phyloP scores from a whole-genome alignment of 2,113 vertebrate species.

The Diadophis punctatus region DNA sequence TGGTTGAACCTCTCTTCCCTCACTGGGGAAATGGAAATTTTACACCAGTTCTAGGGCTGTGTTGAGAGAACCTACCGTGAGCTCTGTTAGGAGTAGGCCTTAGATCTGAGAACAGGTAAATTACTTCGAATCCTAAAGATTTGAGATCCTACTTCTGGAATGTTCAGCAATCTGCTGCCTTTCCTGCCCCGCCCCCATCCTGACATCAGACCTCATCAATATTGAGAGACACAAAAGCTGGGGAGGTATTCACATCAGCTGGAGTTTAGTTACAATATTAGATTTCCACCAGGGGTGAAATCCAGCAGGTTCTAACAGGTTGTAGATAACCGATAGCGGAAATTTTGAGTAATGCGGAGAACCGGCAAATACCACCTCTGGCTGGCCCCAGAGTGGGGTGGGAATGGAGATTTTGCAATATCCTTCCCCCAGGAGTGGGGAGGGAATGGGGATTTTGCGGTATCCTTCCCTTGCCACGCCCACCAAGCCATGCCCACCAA shows the following conservation, averaged over 20 bases:
- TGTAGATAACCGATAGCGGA: no score
- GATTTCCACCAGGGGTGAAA: no score
- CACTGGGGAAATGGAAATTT: neutral
- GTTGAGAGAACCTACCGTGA: neutral
- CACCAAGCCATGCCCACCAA: no score
- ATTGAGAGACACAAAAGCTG: neutral
- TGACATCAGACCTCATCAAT: neutral
- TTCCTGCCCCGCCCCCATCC: neutral
- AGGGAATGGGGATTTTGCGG: no score
- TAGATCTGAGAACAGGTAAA: neutral
- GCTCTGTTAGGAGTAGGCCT: neutral
- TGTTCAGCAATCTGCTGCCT: neutral
- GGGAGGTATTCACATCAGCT: neutral
- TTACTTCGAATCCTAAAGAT: neutral
- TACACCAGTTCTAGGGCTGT: neutral
- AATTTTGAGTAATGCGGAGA: no score
- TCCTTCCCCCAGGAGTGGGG: no score
- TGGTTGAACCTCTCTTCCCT: neutral
- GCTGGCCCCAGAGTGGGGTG: no score
- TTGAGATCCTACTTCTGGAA: neutral
- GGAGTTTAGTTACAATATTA: neutral
- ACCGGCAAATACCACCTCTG: no score
- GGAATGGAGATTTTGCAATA: no score
- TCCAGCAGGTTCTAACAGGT: no score
- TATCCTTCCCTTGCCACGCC: no score